These are phyloP conservation scores for Anastatus disparis DNA, from an alignment of 1,140 invertebrate species.

Conservation along the genomic window DNA sequence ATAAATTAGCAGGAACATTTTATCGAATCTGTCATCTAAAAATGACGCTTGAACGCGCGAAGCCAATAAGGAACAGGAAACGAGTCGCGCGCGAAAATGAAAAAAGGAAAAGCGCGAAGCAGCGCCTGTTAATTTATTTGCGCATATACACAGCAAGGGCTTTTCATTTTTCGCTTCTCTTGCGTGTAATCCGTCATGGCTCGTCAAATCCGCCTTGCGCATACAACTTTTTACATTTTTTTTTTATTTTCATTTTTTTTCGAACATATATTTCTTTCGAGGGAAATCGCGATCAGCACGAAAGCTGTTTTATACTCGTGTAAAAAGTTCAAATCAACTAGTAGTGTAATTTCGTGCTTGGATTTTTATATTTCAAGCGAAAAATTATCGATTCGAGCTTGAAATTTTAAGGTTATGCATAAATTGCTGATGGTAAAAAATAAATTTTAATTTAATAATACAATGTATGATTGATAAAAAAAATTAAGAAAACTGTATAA, in stretches of 20 bases:
- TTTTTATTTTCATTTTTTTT: too few relatives aligned
- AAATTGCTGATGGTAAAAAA: neutral
- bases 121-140: too few relatives aligned
- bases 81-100: slow-evolving; percentile 1
- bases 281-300: slow-evolving; percentile 25
- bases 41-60: neutral
- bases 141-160: too few relatives aligned
- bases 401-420: neutral
- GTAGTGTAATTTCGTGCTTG: too few relatives aligned
- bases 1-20: neutral
- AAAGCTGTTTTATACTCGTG: neutral
- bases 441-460: too few relatives aligned
- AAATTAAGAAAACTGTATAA: neutral
- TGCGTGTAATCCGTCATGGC: slow-evolving; percentile 17
- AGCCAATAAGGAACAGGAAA: slow-evolving; percentile 24
- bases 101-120: neutral
- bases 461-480: too few relatives aligned
- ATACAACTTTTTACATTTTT: neutral
- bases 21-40: slow-evolving; percentile 8
- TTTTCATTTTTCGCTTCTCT: neutral
- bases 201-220: neutral
- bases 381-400: too few relatives aligned
- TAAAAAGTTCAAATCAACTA: too few relatives aligned
- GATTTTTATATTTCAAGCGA: too few relatives aligned
- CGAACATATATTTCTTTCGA: too few relatives aligned